Evolutionary conservation across 2,888 invertebrate genomes (phyloP), one percentile per base, ranked within the genome.

Genomic region (Griposia aprilina): DNA sequence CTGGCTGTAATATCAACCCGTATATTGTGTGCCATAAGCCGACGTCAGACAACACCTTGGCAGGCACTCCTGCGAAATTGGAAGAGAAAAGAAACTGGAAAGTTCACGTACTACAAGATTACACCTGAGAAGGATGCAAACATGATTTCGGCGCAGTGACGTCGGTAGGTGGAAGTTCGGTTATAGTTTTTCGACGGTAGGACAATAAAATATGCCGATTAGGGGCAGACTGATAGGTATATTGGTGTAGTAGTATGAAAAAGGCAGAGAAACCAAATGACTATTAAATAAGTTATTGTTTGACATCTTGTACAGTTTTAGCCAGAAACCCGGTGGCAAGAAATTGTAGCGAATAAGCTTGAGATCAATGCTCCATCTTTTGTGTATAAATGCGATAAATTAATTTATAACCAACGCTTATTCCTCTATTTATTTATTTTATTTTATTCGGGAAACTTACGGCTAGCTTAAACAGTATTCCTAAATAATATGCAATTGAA

Each of bases 71-170:
- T 92, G 87, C 90, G 91, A 96, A 96, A 96, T 96, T 96, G 96
- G 94, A 95, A 95, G 94, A 92, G 95, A 96, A 96, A 96, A 96
- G 96, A 96, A 96, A 96, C 96, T 95, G 94, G 93, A 95, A 96
- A 96, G 93, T 95, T 94, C 93, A 90, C 92, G 93, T 92, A 91
- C 92, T 92, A 91, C 92, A 92, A 94, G 95, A 96, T 96, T 95
- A 95, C 94, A 94, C 94, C 93, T 93, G 93, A 93, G 92, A 86
- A 93, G 90, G 92, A 94, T 93, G 93, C 94, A 94, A 95, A 95
- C 93, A 93, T 90, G 91, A 93, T 93, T 94, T 94, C 86, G 91
- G 91, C 89, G 87, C 85, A 69, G 36, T 76, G 78, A 62, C 79
- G 67, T 71, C 23, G 23, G 80, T 81, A 68, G 15, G 20, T 82